Conservation (phyloP, 2,888 invertebrate species). For the Ochlodes sylvanus region DNA sequence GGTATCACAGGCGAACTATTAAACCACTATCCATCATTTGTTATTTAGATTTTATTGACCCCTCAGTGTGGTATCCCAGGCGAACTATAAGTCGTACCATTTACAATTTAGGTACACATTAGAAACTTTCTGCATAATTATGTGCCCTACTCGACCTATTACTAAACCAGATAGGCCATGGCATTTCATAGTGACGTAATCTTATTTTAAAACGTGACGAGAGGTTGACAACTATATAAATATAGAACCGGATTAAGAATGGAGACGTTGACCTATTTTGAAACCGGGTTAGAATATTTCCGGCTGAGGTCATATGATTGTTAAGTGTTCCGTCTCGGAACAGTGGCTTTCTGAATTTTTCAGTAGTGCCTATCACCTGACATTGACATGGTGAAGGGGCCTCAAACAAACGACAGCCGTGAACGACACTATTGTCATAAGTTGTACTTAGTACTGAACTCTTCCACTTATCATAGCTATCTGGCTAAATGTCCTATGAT, state of each 20-base stretch:
- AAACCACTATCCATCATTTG: too few species aligned
- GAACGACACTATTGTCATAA: not conserved
- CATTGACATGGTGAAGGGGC: conserved; percentile 26
- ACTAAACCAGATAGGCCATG: not conserved
- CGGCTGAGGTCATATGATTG: conserved; percentile 30
- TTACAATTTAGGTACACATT: too few species aligned
- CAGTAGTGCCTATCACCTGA: conserved; percentile 29
- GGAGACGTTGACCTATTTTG: conserved; percentile 22
- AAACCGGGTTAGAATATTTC: conserved; percentile 34
- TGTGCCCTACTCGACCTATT: too few species aligned
- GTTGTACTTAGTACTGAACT: not conserved
- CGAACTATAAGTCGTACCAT: too few species aligned
- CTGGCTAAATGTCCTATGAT: too few species aligned
- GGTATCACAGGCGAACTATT: too few species aligned
- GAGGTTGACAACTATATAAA: not conserved
- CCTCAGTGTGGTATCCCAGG: too few species aligned
- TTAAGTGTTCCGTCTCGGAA: conserved; percentile 24
- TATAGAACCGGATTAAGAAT: conserved; percentile 20
- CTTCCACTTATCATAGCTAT: too few species aligned
- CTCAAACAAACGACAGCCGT: conserved; percentile 6
- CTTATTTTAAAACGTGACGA: not conserved
- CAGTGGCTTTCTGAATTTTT: conserved; percentile 29
- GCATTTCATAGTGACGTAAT: not conserved
- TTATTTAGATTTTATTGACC: not conserved
- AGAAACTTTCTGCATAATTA: too few species aligned